Conservation (phyloP, 64 coral and sea anemone genomes). For the Stichodactyla mertensii region DNA sequence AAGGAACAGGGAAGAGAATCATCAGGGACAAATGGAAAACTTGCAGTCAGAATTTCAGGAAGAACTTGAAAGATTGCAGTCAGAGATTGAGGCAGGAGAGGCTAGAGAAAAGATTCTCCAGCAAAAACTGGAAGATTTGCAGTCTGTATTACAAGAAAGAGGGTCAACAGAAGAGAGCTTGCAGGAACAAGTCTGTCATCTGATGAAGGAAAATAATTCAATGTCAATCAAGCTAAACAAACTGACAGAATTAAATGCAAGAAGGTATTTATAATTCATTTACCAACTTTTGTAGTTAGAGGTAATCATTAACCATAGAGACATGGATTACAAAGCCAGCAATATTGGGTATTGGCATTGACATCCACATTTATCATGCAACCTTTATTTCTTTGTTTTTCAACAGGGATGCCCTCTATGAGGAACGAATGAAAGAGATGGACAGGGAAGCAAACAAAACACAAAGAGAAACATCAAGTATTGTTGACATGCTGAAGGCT, state of each 20-base stretch:
- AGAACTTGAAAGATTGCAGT: neutral
- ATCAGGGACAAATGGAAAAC: conserved; percentile 21
- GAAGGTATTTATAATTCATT: neutral
- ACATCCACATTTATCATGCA: too few species aligned
- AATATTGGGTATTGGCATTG: too few species aligned
- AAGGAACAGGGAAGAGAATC: neutral
- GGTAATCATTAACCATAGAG: neutral
- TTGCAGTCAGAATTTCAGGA: neutral
- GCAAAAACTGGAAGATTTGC: neutral
- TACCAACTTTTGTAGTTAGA: neutral
- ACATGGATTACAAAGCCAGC: too few species aligned
- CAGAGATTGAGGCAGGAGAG: neutral
- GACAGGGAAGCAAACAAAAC: neutral
- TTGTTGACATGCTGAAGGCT: conserved; percentile 5
- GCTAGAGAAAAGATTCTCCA: neutral
- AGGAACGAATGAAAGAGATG: neutral
- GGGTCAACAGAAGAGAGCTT: neutral
- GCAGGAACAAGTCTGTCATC: conserved; percentile 43
- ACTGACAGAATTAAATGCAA: conserved; percentile 20
- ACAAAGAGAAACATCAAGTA: neutral
- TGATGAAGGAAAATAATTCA: conserved; percentile 39
- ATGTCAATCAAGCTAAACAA: conserved; percentile 14
- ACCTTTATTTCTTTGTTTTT: neutral
- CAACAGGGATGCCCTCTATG: conserved; percentile 11
- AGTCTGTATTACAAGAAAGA: neutral